phyloP scores from a whole-genome alignment of 2,888 invertebrate species.

The Sesia bembeciformis region DNA sequence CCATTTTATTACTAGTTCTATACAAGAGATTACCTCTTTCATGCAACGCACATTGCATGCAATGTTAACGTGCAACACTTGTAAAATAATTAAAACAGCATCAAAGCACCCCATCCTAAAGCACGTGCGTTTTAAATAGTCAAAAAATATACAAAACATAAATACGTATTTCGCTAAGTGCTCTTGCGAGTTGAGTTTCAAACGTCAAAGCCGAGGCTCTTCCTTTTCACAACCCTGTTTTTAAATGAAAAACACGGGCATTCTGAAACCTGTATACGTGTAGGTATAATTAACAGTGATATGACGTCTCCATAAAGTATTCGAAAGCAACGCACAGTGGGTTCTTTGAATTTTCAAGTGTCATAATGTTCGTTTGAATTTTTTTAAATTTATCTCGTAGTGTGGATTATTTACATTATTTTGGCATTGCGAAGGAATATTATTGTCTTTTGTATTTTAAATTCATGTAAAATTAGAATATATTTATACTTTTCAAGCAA shows the following conservation, averaged over 20 bases:
- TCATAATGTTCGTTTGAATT: constrained; percentile 41
- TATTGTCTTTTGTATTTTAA: no score
- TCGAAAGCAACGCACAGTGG: constrained; percentile 37
- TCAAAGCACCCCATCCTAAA: constrained; percentile 2
- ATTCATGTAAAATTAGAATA: no score
- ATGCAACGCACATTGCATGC: no score
- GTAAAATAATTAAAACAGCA: background rate
- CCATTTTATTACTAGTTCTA: no score
- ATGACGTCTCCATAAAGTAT: constrained; percentile 36
- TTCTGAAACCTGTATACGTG: constrained; percentile 22
- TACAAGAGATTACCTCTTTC: no score
- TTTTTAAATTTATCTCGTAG: constrained; percentile 13
- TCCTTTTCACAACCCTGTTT: constrained; percentile 57
- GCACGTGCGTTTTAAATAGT: constrained; percentile 11
- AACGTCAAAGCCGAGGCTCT: constrained; percentile 57
- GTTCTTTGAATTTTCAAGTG: constrained; percentile 52
- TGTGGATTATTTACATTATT: no score
- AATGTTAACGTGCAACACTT: background rate
- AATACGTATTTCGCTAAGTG: constrained; percentile 34
- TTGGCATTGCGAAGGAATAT: no score
- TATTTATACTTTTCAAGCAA: no score
- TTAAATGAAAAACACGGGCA: constrained; percentile 35
- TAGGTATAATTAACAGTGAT: constrained; percentile 59
- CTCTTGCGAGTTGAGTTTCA: constrained; percentile 40
- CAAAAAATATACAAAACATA: constrained; percentile 33